Conservation (phyloP, 2,113 vertebrate species). For the Ceratotherium simum region DNA sequence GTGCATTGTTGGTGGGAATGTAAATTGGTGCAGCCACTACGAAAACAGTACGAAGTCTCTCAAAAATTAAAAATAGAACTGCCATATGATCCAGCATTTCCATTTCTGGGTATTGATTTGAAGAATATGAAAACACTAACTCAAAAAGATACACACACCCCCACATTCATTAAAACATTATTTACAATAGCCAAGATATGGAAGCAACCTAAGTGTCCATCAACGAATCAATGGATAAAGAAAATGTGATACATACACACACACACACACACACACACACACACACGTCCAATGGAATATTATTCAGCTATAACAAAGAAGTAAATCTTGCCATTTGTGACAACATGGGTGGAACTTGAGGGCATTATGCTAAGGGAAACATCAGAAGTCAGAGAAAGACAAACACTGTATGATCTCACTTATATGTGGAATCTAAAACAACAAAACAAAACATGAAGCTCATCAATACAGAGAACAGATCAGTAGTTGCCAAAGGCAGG, state of each 20-base stretch:
- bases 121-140: neutral
- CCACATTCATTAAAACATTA: neutral
- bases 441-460: neutral
- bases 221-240: neutral
- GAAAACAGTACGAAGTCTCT: neutral
- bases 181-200: neutral
- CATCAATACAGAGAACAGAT: neutral
- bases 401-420: neutral
- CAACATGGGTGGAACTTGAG: neutral
- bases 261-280: neutral
- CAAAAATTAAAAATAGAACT: neutral
- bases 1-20: neutral
- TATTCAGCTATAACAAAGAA: neutral
- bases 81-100: neutral
- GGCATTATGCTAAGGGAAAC: neutral
- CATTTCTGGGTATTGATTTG: neutral
- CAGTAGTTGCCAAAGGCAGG: neutral
- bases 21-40: neutral
- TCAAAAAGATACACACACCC: neutral
- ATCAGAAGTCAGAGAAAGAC: neutral
- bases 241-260: neutral
- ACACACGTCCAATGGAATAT: neutral
- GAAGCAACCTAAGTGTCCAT: neutral
- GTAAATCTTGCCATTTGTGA: neutral
- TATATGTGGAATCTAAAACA: neutral